These are phyloP conservation scores for Bryconaethiops microstoma DNA, from an alignment of 2,797 vertebrate genomes.

Conservation along the genomic window DNA sequence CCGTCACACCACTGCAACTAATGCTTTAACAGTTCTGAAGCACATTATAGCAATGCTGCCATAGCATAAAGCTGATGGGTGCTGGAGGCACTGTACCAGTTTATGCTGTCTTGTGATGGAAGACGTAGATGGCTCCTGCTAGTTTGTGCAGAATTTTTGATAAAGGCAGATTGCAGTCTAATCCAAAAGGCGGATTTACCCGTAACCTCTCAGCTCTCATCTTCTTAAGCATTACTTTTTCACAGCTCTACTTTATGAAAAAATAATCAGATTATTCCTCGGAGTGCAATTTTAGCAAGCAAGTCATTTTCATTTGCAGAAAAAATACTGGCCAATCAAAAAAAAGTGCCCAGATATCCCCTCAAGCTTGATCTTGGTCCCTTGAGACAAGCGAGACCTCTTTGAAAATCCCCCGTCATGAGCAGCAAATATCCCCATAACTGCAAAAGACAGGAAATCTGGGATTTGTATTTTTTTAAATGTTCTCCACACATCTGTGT, in stretches of 20 bases:
- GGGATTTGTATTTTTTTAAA: slow-evolving; percentile 51
- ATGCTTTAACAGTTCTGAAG: neutral
- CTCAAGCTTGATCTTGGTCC: slow-evolving; percentile 12
- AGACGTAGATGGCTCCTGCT: neutral
- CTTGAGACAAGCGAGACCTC: slow-evolving; percentile 24
- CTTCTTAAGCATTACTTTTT: slow-evolving; percentile 4
- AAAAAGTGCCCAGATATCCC: slow-evolving; percentile 15
- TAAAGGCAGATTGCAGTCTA: neutral
- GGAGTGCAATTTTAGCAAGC: slow-evolving; percentile 14
- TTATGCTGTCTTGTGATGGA: neutral
- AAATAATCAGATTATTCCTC: slow-evolving; percentile 10
- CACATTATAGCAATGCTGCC: neutral
- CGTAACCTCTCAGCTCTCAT: slow-evolving; percentile 7
- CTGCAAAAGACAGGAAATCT: slow-evolving; percentile 56
- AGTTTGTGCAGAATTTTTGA: neutral
- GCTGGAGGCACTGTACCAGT: neutral
- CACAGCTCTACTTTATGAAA: slow-evolving; percentile 13
- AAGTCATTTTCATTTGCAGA: slow-evolving; percentile 22
- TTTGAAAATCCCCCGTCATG: slow-evolving; percentile 40
- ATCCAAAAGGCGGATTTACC: neutral
- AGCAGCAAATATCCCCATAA: slow-evolving; percentile 41
- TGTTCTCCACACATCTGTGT: slow-evolving; percentile 59
- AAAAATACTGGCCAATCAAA: slow-evolving; percentile 24
- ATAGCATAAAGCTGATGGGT: neutral
- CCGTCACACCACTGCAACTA: neutral